Percentiles rank a stretch among this genome's conserved stretches.
phyloP scores from a whole-genome alignment of 2,888 invertebrate species.

The Barypeithes pellucidus region DNA sequence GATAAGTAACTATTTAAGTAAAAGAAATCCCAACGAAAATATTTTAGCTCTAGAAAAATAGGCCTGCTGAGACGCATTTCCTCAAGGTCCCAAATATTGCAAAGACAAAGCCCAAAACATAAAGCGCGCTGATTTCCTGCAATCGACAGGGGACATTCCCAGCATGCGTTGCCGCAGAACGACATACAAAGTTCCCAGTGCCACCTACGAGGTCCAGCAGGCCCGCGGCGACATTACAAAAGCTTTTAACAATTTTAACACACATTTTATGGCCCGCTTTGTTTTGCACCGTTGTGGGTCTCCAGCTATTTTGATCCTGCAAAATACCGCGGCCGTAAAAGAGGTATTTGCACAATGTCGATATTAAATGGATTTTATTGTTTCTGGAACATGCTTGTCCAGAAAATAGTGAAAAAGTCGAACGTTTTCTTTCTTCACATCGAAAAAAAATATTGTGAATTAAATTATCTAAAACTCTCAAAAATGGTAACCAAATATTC shows the following conservation, averaged over 20 bases:
- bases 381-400: not conserved
- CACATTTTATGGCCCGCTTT: conserved; percentile 29
- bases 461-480: too few species aligned
- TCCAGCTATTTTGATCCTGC: conserved; percentile 24
- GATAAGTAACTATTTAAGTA: too few species aligned
- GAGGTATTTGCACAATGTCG: not conserved
- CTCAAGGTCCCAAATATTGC: conserved; percentile 22
- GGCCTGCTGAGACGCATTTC: not conserved
- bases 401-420: too few species aligned
- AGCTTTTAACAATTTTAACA: conserved; percentile 37
- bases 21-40: not conserved
- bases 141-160: conserved; percentile 24
- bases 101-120: conserved; percentile 22
- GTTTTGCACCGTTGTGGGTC: conserved; percentile 36
- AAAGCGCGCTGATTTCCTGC: not conserved
- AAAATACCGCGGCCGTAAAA: conserved; percentile 29
- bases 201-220: conserved; percentile 37
- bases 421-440: too few species aligned
- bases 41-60: not conserved
- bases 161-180: conserved; percentile 27
- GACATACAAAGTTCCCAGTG: conserved; percentile 31
- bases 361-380: not conserved
- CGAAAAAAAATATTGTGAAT: too few species aligned
- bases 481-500: too few species aligned
- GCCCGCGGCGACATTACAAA: conserved; percentile 35